Evolutionary conservation across 2,113 vertebrate genomes (phyloP), one percentile per base, ranked within the genome.

Genomic region (Mohoua ochrocephala): DNA sequence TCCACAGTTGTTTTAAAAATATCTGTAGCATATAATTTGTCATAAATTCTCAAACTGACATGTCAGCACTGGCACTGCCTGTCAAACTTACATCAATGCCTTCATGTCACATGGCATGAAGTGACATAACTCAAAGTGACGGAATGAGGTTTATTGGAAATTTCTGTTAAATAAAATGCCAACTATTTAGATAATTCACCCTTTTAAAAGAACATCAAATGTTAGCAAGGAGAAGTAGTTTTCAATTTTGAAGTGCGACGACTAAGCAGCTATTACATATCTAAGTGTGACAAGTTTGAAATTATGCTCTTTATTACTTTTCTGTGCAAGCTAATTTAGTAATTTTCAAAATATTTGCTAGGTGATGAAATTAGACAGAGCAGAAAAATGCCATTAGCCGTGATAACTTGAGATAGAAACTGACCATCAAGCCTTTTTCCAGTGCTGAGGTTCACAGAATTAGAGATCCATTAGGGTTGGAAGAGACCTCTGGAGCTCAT

Each of bases 111-210:
- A 42, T 59, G 71, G 74, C 87, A 73, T 54, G 44, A 89, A 76
- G 44, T 91, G 84, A 91, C 81, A 87, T 76, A 91, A 91, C 44
- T 82, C 87, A 87, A 76, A 96, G 82, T 80, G 96, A 93, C 0
- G 5, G 93, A 96, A 95, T 90, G 75, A 94, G 63, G 74, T 59
- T 96, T 95, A 65, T 39, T 77, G 85, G 78, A 93, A 91, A 83
- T 59, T 90, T 82, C 53, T 80, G 39, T 93, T 77, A 94, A 89
- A 87, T 65, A 91, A 95, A 94, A 87, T 78, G 90, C 30, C 17
- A 80, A 63, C 41, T 84, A 70, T 73, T 93, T 80, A 45, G 35
- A 93, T 88, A 93, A 93, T 69, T 87, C 26, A 87, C 26, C 26
- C 31, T 89, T 74, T 54, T 47, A 78, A 89, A 89, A 91, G 54